Evolutionary conservation across 2,113 vertebrate species (phyloP), one percentile per base, ranked within the genome.

Genomic region (Diadophis punctatus): DNA sequence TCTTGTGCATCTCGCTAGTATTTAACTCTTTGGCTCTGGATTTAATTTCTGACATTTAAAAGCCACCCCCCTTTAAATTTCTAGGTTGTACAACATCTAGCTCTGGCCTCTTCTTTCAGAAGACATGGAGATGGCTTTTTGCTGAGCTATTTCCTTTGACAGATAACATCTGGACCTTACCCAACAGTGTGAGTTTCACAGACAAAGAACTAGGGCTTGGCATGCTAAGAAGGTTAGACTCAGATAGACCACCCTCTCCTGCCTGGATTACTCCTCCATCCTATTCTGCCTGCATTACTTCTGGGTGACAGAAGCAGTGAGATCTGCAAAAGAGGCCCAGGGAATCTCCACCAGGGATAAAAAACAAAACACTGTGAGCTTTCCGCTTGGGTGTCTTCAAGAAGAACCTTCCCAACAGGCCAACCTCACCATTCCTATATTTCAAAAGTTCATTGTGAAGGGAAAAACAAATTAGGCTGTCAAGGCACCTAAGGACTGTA

Each of bases 401-500:
- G 12, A 25, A 89, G 7, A 46, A 58, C 16, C 2, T 68, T 95
- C 86, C 92, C 68, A 94, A 74, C 86, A 53, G 86, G 87, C 94
- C n/a, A 55, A 25, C 53, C 43, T 88, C 90, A 46, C 27, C 14
- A 18, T 0, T 92, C 4, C 8, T 93, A 52, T 49, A 23, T 91
- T 55, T 68, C 90, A 94, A 96, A 93, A 89, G 85, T 1, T 46
- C n/a, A 60, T 39, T 14, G 27, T n/a, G 30, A 68, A 16, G 22
- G 8, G 88, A 11, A 30, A 88, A 12, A 94, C 90, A 92, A 85
- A 91, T 93, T 85, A 88, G 68, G 46, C 89, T 53, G 3, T 0
- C 0, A 0, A 0, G 51, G n/a, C 27, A n/a, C 22, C 86, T 68
- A 0, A 0, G 87, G 39, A 8, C 22, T 87, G 34, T 25, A 27